Percentiles rank a stretch among this genome's conserved stretches.
These are phyloP conservation scores for Aspidapion aeneum DNA, from an alignment of 2,888 invertebrate genomes.

Conservation along the genomic window DNA sequence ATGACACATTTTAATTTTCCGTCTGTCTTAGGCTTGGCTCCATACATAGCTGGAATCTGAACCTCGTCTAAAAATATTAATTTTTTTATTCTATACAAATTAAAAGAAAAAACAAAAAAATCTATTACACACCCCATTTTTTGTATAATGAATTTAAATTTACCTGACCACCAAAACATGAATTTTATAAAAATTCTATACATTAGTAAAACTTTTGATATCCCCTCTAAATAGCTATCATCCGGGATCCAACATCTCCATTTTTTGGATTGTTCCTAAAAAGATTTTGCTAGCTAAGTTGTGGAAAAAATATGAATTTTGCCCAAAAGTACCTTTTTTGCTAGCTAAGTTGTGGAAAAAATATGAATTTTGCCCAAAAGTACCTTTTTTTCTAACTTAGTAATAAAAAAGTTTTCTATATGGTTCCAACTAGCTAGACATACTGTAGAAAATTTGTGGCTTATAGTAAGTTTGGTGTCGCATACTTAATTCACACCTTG, in stretches of 20 bases:
- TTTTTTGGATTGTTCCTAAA: constrained; percentile 47
- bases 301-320: neutral
- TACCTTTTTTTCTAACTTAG: constrained; percentile 30
- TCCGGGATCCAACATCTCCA: constrained; percentile 57
- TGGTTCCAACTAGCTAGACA: too few species aligned
- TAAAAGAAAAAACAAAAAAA: too few species aligned
- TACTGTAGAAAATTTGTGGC: too few species aligned
- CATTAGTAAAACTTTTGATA: constrained; percentile 47
- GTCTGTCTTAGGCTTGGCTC: constrained; percentile 45
- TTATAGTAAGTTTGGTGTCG: too few species aligned
- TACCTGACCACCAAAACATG: constrained; percentile 43
- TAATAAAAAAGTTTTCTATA: neutral
- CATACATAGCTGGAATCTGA: constrained; percentile 53
- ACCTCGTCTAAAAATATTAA: constrained; percentile 43
- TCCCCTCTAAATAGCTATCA: constrained; percentile 53
- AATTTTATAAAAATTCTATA: constrained; percentile 42
- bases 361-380: neutral
- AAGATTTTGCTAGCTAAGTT: constrained; percentile 34
- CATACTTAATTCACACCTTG: too few species aligned
- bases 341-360: constrained; percentile 31
- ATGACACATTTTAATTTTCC: constrained; percentile 54
- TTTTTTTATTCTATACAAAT: too few species aligned
- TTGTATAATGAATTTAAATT: constrained; percentile 3
- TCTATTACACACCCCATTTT: neutral
- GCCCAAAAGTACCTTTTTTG: neutral